Base-by-base conservation (phyloP, 2,113 vertebrate genomes). In the Neolamprologus longior region DNA sequence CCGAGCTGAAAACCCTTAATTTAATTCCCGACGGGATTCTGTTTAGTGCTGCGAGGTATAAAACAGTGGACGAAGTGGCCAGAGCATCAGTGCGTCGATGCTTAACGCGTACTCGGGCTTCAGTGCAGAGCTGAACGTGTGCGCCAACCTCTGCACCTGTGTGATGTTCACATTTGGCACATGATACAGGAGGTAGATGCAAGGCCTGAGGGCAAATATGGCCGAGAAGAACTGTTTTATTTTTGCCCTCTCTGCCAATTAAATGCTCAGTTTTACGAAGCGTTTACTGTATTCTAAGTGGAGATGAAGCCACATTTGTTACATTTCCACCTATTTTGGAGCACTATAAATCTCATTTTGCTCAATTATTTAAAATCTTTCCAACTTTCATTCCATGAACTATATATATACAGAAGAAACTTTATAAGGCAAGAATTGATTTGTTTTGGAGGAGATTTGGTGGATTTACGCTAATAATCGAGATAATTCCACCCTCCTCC, bases 381-480 rank as follows among this genome's bases (percentile, higher is more conserved):
- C 10, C 66, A 86, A 80, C 76, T 80, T 78, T 24, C 19, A 73
- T 42, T 33, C 5, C 17, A 35, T 71, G 12, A 42, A 28, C 71
- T 66, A 68, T 21, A 37, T 66, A 47, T 31, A 50, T 73, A 40
- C 13, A 3, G 26, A 21, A 40, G 66, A 58, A 87, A 80, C 7
- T 81, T 66, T 21, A 7, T 12, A 9, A 24, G 15, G 31, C 33
- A 66, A 66, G 40, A 81, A 91, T 83, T 42, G 68, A 89, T 92
- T 90, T 83, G 86, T 89, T 91, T 85, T 71, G 71, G n/a, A 19
- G 84, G 85, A 88, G 54, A 91, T 87, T 90, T 89, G 78, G 24
- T 50, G 79, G 83, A 92, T 86, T 88, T 54, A 5, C 6, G 1
- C 47, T 81, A 87, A 90, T 90, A 89, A 89, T 86, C 4, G 2